Conservation (phyloP, 1,140 invertebrate genomes). For the Drosophila lacertosa region DNA sequence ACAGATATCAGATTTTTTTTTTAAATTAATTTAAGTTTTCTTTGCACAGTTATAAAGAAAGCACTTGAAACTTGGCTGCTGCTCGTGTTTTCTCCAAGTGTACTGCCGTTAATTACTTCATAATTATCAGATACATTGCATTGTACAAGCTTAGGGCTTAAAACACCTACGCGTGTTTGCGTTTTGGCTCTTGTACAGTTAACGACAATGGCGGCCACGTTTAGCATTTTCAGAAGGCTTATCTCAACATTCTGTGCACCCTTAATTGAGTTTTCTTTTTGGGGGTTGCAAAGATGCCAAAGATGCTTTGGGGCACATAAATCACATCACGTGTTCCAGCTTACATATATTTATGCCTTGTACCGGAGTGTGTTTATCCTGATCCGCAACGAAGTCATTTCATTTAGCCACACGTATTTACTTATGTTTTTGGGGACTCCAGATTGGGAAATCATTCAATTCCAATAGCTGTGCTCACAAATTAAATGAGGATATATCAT, state of each 20-base stretch:
- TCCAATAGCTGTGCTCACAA: background rate
- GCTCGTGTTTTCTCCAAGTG: no score
- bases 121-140: slow-evolving; percentile 10
- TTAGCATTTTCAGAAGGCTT: slow-evolving; percentile 11
- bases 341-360: slow-evolving; percentile 65
- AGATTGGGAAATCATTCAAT: background rate
- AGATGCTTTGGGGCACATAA: slow-evolving; percentile 51
- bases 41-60: no score
- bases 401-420: slow-evolving; percentile 1
- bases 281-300: slow-evolving; percentile 51
- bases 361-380: background rate
- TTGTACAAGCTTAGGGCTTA: background rate
- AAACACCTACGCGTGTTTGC: slow-evolving; percentile 18
- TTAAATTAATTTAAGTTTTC: no score
- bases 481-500: background rate
- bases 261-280: slow-evolving; percentile 27
- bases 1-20: no score
- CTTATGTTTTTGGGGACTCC: background rate
- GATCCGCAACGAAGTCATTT: slow-evolving; percentile 20
- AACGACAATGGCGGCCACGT: slow-evolving; percentile 14
- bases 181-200: slow-evolving; percentile 9
- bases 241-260: slow-evolving; percentile 34
- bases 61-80: no score
- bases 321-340: slow-evolving; percentile 68
- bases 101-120: slow-evolving; percentile 5